A percentile compares a stretch with the other conserved stretches of the same genome.
Conservation (phyloP, 2,113 vertebrate genomes). For the Raja brachyura region DNA sequence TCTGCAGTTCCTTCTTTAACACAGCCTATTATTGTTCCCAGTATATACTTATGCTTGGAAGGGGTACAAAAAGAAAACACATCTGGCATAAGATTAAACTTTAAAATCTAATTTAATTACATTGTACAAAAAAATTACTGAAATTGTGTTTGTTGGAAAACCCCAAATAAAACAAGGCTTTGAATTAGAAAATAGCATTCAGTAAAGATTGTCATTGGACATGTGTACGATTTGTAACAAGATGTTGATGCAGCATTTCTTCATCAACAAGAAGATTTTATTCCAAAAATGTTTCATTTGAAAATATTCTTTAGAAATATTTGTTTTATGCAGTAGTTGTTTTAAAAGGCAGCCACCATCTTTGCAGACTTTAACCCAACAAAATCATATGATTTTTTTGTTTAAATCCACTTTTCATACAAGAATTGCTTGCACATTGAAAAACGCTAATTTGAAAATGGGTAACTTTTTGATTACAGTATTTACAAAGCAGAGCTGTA, state of each 20-base stretch:
- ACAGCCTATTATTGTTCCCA: too few species aligned
- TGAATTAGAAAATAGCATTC: not conserved
- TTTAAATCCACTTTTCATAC: not conserved
- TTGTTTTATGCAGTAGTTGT: not conserved
- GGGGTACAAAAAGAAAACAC: not conserved
- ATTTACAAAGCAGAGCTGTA: not conserved
- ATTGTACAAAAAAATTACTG: not conserved
- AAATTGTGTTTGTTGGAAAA: not conserved
- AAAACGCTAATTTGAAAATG: not conserved
- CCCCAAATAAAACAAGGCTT: not conserved
- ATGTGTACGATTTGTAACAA: not conserved
- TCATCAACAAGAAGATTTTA: not conserved
- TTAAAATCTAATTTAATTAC: constrained; percentile 27
- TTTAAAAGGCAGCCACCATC: not conserved
- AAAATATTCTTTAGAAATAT: not conserved
- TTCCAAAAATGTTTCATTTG: not conserved
- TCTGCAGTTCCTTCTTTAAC: too few species aligned
- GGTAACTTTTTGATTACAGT: not conserved
- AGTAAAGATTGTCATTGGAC: not conserved
- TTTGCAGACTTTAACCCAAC: not conserved
- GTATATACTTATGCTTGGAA: not conserved
- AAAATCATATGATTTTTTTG: not conserved
- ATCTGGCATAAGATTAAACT: not conserved
- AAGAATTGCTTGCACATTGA: not conserved
- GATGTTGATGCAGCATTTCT: not conserved